Evolutionary conservation across 2,797 vertebrate species (phyloP), one percentile per base, ranked within the genome.

Genomic region (Dicrostonyx torquatus): DNA sequence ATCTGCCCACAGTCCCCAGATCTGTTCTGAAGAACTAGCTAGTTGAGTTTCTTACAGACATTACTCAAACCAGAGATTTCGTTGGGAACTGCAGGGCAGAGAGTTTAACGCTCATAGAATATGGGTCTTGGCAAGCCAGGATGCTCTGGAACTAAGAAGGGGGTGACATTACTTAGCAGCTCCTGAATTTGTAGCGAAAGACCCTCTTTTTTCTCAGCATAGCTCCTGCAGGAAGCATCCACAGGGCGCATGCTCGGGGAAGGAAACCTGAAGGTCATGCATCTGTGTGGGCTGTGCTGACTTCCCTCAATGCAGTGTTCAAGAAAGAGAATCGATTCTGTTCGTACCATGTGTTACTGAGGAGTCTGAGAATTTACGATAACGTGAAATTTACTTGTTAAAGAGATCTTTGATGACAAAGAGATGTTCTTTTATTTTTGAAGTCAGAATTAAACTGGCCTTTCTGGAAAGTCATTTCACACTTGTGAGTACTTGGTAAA

Each of bases 311-410:
- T 3, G 22, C 31, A n/a, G 0, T 13, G 4, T 50, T 77, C 17
- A 14, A 89, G 86, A 80, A 50, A 31, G 11, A 79, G 55, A 64
- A 34, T 26, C 50, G n/a, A 70, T 84, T 48, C n/a, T 31, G 3
- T 53, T 72, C 22, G 17, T 62, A 37, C 7, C 24, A 31, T 24
- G 31, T 86, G 12, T 73, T 73, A 31, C 45, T 87, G 76, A 68
- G 4, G 88, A 95, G 53, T 93, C 70, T 68, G 94, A 79, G 43
- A 89, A 79, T 64, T 76, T 24, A 80, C 31, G 5, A 24, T 88
- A 55, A 80, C 26, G 34, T 80, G 75, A 88, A 83, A 80, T 89
- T 85, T 87, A 50, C 43, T 89, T 93, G 90, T 68, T 95, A 55
- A 88, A 84, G 87, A 73, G 12, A 78, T 24, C 12, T 24, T 90